Conservation (phyloP, 1,140 invertebrate genomes). For the Euwallacea fornicatus region DNA sequence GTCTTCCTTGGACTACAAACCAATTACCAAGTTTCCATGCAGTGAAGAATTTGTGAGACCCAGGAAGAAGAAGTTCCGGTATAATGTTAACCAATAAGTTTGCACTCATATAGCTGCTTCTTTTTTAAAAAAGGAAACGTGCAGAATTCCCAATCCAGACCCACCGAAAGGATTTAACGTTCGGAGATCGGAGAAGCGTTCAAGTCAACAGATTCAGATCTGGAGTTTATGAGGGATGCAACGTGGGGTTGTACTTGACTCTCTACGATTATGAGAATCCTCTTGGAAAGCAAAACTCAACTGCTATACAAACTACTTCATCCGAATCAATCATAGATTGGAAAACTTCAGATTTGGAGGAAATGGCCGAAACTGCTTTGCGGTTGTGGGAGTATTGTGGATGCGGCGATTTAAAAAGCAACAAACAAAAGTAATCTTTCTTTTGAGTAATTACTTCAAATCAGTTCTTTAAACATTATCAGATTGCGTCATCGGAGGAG, state of each 20-base stretch:
- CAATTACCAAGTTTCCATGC: slow-evolving; percentile 25
- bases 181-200: slow-evolving; percentile 35
- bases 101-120: slow-evolving; percentile 8
- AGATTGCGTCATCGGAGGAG: slow-evolving; percentile 45
- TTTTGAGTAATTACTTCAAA: neutral
- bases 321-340: slow-evolving; percentile 22
- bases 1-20: slow-evolving; percentile 27
- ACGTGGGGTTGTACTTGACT: slow-evolving; percentile 48
- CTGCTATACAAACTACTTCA: neutral
- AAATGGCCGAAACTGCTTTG: slow-evolving; percentile 43
- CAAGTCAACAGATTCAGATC: slow-evolving; percentile 55
- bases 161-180: slow-evolving; percentile 27
- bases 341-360: slow-evolving; percentile 36
- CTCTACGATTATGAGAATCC: slow-evolving; percentile 40
- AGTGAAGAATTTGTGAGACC: slow-evolving; percentile 23
- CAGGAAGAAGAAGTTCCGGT: slow-evolving; percentile 1
- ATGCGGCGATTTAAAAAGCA: neutral
- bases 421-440: neutral
- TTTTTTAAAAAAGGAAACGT: slow-evolving; percentile 8
- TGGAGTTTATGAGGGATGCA: slow-evolving; percentile 57
- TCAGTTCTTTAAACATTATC: neutral
- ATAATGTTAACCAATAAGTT: slow-evolving; percentile 4
- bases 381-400: slow-evolving; percentile 44
- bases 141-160: slow-evolving; percentile 4
- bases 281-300: slow-evolving; percentile 7